These are phyloP conservation scores for Monochamus saltuarius DNA, from an alignment of 1,140 invertebrate genomes.

Conservation along the genomic window DNA sequence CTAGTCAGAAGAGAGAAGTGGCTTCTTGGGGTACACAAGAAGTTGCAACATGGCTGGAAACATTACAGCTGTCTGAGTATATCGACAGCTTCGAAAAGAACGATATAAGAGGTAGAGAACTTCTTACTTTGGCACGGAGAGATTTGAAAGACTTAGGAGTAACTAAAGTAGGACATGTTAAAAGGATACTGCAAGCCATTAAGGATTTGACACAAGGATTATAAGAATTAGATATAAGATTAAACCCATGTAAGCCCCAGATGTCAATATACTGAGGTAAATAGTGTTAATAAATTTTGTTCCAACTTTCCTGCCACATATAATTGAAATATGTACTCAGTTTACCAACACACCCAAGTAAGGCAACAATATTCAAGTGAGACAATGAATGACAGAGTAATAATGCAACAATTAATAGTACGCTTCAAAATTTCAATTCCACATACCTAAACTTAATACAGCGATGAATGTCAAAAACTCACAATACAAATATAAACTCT, in stretches of 20 bases:
- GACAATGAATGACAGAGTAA: not conserved
- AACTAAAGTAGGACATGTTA: constrained; percentile 91
- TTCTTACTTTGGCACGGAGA: constrained; percentile 80
- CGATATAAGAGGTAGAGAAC: constrained; percentile 88
- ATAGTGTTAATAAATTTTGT: no score
- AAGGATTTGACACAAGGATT: constrained; percentile 69
- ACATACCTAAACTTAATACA: no score
- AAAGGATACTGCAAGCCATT: constrained; percentile 89
- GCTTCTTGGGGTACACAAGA: constrained; percentile 70
- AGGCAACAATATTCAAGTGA: constrained; percentile 1
- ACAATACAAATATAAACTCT: no score
- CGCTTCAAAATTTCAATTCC: no score
- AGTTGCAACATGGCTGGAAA: constrained; percentile 83
- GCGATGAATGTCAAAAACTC: no score
- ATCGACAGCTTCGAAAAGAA: constrained; percentile 81
- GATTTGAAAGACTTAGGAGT: constrained; percentile 89
- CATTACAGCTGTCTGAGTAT: constrained; percentile 85
- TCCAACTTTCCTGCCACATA: no score
- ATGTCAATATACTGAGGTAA: constrained; percentile 2
- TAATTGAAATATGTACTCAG: no score
- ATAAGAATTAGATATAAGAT: constrained; percentile 20
- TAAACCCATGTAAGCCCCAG: constrained; percentile 13
- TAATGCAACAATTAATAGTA: not conserved
- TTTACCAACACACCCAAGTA: no score
- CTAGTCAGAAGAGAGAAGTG: constrained; percentile 54